Evolutionary conservation across 2,113 vertebrate genomes (phyloP).

Genomic region (Microcebus jonahi): DNA sequence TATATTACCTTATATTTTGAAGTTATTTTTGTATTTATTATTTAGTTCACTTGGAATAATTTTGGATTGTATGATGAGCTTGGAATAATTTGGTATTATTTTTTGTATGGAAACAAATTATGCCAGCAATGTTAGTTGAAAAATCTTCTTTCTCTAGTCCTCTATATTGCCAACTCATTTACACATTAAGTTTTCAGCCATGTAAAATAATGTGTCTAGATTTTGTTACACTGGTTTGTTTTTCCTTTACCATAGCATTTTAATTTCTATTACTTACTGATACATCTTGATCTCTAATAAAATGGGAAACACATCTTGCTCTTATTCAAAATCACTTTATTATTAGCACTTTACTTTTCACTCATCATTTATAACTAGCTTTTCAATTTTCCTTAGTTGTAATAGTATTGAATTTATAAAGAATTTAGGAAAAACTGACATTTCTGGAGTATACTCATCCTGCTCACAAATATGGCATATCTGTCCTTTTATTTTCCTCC

Average conservation of each 20-base stretch:
- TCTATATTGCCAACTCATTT: background rate
- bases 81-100: background rate
- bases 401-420: background rate
- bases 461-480: background rate
- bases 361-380: background rate
- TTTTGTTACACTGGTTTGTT: background rate
- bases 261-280: background rate
- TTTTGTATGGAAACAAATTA: background rate
- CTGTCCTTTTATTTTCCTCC: background rate
- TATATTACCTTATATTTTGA: background rate
- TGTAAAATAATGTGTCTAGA: background rate
- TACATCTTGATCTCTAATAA: background rate
- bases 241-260: background rate
- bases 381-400: background rate
- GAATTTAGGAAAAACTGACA: background rate
- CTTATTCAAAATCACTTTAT: background rate
- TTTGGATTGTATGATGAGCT: background rate
- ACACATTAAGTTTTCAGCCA: background rate
- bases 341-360: background rate
- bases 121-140: background rate
- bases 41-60: background rate
- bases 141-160: background rate
- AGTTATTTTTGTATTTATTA: background rate
- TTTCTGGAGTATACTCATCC: background rate
- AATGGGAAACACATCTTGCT: background rate